Base-by-base conservation (phyloP, 2,888 invertebrate species). In the Patella depressa region DNA sequence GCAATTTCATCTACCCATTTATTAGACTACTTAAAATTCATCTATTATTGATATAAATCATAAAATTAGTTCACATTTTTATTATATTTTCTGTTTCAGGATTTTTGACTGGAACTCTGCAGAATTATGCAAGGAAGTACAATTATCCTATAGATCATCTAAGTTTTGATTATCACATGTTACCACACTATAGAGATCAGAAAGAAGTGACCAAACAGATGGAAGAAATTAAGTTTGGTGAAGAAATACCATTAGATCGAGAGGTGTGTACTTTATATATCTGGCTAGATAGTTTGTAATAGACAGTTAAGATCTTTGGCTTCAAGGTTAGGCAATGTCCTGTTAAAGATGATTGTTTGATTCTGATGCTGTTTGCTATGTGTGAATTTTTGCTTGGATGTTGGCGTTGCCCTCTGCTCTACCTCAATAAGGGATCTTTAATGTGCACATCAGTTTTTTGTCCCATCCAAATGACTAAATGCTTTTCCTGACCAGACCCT, bases 101-200 rank as follows among this genome's bases (percentile, higher is more conserved):
- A 77, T 91, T 92, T 86, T 85, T 92, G 82, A 91, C 92, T n/a
- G 92, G 91, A 29, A 89, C 89, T 12, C 86, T 92, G 57, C 92
- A 92, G 88, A 91, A 90, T 79, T 89, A 92, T 83, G 90, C 92
- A 71, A 85, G 92, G 73, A 89, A 91, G 84, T 90, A 91, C 84
- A 86, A 89, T 80, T 86, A 89, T 45, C 91, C 92, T 14, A 92
- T 92, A 57, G 92, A 92, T 84, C 91, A 91, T 82, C 87, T 92
- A 69, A 88, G 87, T 69, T 92, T 92, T 84, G 83, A 89, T 71
- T 92, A 92, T 91, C 77, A 91, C 95, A 94, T 94, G 93, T 85
- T 97, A 95, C 96, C 92, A 34, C 74, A 86, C 17, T 89, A 90
- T 85, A 85, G 91, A 19, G 88, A 91, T 79, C 91, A 91, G 85